These are phyloP conservation scores for Leptopilina myrica DNA, from an alignment of 2,888 invertebrate species.

Conservation along the genomic window DNA sequence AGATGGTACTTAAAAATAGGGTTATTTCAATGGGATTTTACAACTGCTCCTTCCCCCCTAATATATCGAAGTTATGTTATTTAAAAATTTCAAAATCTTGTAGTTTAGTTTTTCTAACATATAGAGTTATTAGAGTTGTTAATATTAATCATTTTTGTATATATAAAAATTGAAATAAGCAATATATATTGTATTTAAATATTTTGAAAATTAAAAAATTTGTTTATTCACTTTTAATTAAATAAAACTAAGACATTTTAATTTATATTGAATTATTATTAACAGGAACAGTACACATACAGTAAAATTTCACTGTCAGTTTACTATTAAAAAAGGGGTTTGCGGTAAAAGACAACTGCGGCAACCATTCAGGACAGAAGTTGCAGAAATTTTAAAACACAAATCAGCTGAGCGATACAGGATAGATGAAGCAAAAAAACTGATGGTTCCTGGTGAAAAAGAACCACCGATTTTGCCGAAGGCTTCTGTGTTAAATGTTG, in stretches of 20 bases:
- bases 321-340: background rate
- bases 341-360: background rate
- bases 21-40: no score
- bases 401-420: background rate
- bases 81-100: no score
- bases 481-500: slow-evolving; percentile 41
- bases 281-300: background rate
- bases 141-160: no score
- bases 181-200: no score
- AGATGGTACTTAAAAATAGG: no score
- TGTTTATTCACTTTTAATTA: background rate
- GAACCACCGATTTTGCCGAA: slow-evolving; percentile 49
- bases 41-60: no score
- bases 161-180: no score
- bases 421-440: slow-evolving; percentile 17
- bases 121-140: no score
- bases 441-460: slow-evolving; percentile 45
- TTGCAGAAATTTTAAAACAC: background rate
- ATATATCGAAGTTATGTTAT: no score
- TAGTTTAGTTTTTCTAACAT: no score
- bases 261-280: background rate
- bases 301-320: background rate
- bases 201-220: no score
- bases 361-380: background rate
- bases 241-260: background rate